Evolutionary conservation across 2,797 vertebrate species (phyloP).

Genomic region (Atherinosoma microstoma): DNA sequence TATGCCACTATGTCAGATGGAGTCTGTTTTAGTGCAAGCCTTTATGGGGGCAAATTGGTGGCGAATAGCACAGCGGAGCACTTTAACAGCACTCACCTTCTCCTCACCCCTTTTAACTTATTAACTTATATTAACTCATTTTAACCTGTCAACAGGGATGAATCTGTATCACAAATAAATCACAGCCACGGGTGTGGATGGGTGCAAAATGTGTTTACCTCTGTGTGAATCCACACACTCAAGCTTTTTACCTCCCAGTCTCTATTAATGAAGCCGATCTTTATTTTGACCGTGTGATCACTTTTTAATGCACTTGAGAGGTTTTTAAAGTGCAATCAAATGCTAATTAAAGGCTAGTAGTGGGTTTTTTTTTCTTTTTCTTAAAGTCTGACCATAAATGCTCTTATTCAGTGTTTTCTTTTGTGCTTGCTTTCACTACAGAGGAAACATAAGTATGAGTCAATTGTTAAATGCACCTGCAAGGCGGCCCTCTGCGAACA

Average conservation of each 20-base stretch:
- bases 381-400: constrained; percentile 51
- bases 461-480: constrained; percentile 72
- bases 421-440: constrained; percentile 46
- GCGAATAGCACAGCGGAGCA: constrained; percentile 84
- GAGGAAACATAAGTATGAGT: constrained; percentile 46
- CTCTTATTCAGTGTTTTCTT: constrained; percentile 45
- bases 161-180: constrained; percentile 69
- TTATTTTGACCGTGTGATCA: constrained; percentile 70
- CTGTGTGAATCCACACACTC: constrained; percentile 33
- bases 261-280: constrained; percentile 71
- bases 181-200: constrained; percentile 30
- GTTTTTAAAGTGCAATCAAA: constrained; percentile 80
- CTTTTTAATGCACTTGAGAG: constrained; percentile 81
- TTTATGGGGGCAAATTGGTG: constrained; percentile 82
- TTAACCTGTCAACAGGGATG: constrained; percentile 71
- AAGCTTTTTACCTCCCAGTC: constrained; percentile 59
- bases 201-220: constrained; percentile 65
- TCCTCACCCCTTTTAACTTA: constrained; percentile 85
- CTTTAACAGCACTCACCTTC: constrained; percentile 85
- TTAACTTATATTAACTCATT: constrained; percentile 83
- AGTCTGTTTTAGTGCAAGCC: constrained; percentile 76
- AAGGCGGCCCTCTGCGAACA: constrained; percentile 14
- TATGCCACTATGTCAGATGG: constrained; percentile 73
- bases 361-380: background rate
- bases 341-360: constrained; percentile 69